phyloP scores from a whole-genome alignment of 1,140 invertebrate species.

The Ridgeia piscesae region DNA sequence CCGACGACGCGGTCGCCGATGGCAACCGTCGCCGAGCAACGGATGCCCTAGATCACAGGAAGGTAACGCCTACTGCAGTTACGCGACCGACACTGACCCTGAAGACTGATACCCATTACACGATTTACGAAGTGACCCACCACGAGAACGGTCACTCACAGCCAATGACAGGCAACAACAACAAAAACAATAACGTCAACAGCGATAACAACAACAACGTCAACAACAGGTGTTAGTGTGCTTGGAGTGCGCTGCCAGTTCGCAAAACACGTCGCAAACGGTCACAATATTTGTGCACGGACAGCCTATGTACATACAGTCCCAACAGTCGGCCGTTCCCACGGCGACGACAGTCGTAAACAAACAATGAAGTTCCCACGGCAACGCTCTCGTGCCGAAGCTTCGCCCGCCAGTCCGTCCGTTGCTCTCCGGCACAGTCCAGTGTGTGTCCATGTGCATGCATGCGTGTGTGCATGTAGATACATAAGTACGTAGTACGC shows the following conservation, averaged over 20 bases:
- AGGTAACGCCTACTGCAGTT: background rate
- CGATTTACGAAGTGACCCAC: background rate
- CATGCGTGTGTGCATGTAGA: background rate
- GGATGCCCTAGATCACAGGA: background rate
- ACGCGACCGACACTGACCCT: background rate
- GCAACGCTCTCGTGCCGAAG: background rate
- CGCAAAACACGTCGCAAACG: background rate
- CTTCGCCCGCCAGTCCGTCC: background rate
- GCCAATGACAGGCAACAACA: background rate
- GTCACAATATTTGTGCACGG: background rate
- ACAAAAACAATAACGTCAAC: slow-evolving; percentile 1
- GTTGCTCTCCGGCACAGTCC: background rate
- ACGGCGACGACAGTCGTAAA: background rate
- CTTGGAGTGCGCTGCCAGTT: background rate
- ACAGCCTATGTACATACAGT: background rate
- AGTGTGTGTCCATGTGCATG: background rate
- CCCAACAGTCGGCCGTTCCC: background rate
- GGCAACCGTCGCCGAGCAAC: background rate
- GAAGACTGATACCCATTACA: background rate
- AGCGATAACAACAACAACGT: background rate
- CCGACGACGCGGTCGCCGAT: background rate
- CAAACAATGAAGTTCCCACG: background rate
- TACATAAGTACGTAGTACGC: background rate
- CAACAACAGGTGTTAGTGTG: background rate
- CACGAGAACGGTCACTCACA: background rate